These are phyloP conservation scores for Leucophora obtusa DNA, from an alignment of 2,888 invertebrate species.

Conservation along the genomic window DNA sequence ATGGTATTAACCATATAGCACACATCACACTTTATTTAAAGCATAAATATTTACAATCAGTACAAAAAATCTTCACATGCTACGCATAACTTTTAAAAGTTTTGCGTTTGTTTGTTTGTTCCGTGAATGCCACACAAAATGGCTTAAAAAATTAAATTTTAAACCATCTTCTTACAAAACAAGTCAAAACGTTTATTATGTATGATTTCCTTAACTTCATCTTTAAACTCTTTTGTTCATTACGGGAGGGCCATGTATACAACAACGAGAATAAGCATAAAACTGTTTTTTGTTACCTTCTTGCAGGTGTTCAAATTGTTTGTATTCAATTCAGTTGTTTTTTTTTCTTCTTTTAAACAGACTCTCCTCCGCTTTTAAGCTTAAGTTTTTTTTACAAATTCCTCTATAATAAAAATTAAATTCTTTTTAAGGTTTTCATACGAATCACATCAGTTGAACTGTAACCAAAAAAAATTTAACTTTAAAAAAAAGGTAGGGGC, in stretches of 20 bases:
- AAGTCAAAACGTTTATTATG: slow-evolving; percentile 11
- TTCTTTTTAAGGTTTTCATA: slow-evolving; percentile 3
- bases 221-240: not conserved
- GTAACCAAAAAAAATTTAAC: not conserved
- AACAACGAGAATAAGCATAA: not conserved
- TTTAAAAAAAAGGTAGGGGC: not conserved
- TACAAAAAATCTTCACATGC: slow-evolving; percentile 11
- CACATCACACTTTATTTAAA: not conserved
- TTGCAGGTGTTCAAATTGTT: slow-evolving; percentile 42
- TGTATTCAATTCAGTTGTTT: slow-evolving; percentile 17
- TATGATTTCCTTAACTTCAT: slow-evolving; percentile 4
- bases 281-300: not conserved
- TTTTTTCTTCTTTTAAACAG: not conserved
- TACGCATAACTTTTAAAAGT: slow-evolving; percentile 32
- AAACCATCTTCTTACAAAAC: slow-evolving; percentile 13
- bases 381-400: not conserved
- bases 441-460: not conserved
- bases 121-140: slow-evolving; percentile 35
- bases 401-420: not conserved
- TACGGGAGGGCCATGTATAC: not conserved
- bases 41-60: slow-evolving; percentile 9
- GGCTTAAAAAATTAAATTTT: slow-evolving; percentile 15
- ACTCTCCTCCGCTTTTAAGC: slow-evolving; percentile 17
- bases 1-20: slow-evolving; percentile 8
- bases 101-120: not conserved